Evolutionary conservation across 2,113 vertebrate species (phyloP), one percentile per base, ranked within the genome.

Genomic region (Pteronura brasiliensis): DNA sequence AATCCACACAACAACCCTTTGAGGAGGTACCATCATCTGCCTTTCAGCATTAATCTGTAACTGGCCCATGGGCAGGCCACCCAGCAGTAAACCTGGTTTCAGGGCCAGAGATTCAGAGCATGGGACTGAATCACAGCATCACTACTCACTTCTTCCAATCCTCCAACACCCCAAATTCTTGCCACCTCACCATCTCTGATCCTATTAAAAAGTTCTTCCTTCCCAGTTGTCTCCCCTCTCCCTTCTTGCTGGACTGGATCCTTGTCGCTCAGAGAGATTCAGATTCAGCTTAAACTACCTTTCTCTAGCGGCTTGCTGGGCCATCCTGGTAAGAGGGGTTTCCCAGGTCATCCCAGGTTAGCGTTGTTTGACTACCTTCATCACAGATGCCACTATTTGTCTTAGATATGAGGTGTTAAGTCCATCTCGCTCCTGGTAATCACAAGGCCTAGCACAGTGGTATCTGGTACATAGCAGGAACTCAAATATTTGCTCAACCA

Each of bases 401-500:
- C 61, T 76, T 59, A 49, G 88, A 88, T 49, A 49, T 17, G 15
- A 6, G 13, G 52, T 63, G 96, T 96, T 63, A 90, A 17, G 36
- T 65, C 39, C 76, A 47, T 12, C 39, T 39, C 57, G 34, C 39
- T 61, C 84, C 72, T 25, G 34, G 18, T 67, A n/a, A 67, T 74
- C 76, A 31, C 1, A 93, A 61, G 39, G n/a, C 63, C 59, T 59
- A 63, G 11, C 36, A 88, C 36, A 52, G 39, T 27, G 27, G 31
- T 39, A 63, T 18, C 34, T 63, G 23, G 74, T 81, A 69, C 27
- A 17, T 0, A 96, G 63, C 55, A 95, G 55, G 27, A 84, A 86
- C 11, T 85, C 72, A 96, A 93, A 79, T 90, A 81, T 95, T 83
- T 96, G 72, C 69, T 92, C 77, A 82, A 21, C 2, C 12, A 65